Evolutionary conservation across 2,888 invertebrate species (phyloP), one percentile per base, ranked within the genome.

Genomic region (Chrysopilus asiliformis): DNA sequence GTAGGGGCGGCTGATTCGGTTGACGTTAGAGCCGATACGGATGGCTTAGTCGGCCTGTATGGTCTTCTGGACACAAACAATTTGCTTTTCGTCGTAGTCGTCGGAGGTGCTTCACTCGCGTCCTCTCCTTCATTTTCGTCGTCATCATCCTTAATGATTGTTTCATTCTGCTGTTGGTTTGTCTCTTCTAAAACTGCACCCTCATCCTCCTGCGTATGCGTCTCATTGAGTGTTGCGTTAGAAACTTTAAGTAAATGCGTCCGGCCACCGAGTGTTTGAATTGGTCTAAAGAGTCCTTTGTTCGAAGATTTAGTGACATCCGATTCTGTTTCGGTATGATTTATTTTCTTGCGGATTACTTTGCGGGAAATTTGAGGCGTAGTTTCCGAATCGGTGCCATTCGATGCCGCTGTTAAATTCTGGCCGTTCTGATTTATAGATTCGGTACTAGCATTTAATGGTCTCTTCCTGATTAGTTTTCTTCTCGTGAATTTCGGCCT

Each of bases 31-130:
- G 42, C 42, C 22, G 25, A 31, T n/a, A 44, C 42, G 36, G 46
- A 47, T 38, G 47, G 48, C 45, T 47, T 43, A 45, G 52, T 53
- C 49, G 49, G 51, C 50, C 45, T 47, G 18, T 36, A 42, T 19
- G 35, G 41, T 32, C 38, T 27, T 25, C 44, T 36, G 30, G 33
- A 28, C 19, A 32, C 36, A 36, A 29, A 38, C n/a, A 43, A 36
- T 33, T 38, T 41, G 10, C 36, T 36, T 37, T 44, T 43, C 12
- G 42, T 40, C 17, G 42, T 34, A n/a, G 43, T 9, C 9, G 38
- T 39, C 3, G 36, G 9, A 10, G 31, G 19, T 20, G 33, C 27
- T 29, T 20, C 12, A 15, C 9, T 29, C 5, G 19, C 20, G 2
- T n/a, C 19, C n/a, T n/a, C n/a, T n/a, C n/a, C n/a, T n/a, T n/a